These are phyloP conservation scores for Hemithea aestivaria DNA, from an alignment of 2,888 invertebrate species.

Conservation along the genomic window DNA sequence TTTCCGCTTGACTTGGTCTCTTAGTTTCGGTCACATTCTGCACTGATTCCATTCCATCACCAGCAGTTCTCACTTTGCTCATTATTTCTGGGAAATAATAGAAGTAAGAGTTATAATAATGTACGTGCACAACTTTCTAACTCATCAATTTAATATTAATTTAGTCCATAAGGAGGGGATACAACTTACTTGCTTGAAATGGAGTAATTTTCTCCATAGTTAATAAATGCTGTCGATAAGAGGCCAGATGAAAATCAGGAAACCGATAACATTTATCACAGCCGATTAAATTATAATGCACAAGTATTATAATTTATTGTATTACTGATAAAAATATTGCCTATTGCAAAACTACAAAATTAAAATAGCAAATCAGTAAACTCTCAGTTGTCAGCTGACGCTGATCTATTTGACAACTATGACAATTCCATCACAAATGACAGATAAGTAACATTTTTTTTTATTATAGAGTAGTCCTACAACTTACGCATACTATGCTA, in stretches of 20 bases:
- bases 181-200: conserved; percentile 50
- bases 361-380: too few relatives aligned
- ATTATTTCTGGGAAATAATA: conserved; percentile 51
- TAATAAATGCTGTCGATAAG: not conserved
- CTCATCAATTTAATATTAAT: conserved; percentile 1
- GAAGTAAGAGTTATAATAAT: conserved; percentile 13
- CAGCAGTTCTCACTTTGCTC: conserved; percentile 81
- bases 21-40: conserved; percentile 47
- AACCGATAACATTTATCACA: not conserved
- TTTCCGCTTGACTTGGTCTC: conserved; percentile 22
- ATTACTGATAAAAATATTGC: too few relatives aligned
- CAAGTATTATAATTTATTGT: too few relatives aligned
- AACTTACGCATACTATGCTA: too few relatives aligned
- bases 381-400: too few relatives aligned
- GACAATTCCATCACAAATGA: too few relatives aligned
- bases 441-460: too few relatives aligned
- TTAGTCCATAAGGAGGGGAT: conserved; percentile 6
- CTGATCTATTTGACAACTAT: too few relatives aligned
- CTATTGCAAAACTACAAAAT: too few relatives aligned
- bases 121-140: conserved; percentile 7
- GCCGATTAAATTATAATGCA: not conserved
- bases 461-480: too few relatives aligned
- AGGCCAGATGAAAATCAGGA: too few relatives aligned
- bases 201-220: conserved; percentile 44
- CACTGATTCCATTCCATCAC: conserved; percentile 88